Base-by-base conservation (phyloP, 1,140 invertebrate species). In the Propsilocerus akamusi region DNA sequence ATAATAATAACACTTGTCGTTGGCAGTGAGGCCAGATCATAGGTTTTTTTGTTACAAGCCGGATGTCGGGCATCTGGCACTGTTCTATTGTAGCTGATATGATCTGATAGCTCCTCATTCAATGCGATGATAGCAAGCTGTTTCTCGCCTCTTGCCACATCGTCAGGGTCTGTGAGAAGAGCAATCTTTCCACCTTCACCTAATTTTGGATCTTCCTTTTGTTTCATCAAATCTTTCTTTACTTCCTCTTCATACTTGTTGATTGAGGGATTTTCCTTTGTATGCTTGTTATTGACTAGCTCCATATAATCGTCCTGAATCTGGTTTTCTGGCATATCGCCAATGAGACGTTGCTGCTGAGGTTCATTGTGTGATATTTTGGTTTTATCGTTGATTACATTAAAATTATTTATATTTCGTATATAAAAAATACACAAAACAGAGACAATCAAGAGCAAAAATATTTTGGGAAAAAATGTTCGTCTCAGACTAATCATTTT, bases 71-170 rank as follows among this genome's bases (percentile, higher is more conserved):
- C 63, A 56, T 75, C 73, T n/a, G 71, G 72, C n/a, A 85, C 63
- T 51, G 75, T 77, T 52, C 88, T 69, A 62, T 83, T 81, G 47
- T 84, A 72, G 7, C 82, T 73, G 54, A 92, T 80, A 66, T 80
- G 78, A 62, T 91, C 81, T 61, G 84, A 88, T 3, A 86, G 69
- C 54, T 86, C 69, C 48, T 86, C 76, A 67, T 92, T 91, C 53
- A 91, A 76, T 11, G 86, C 85, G 59, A 86, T 86, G 57, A 74
- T 78, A 56, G 83, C 78, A 56, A 86, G 72, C 23, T 76, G 64
- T 55, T 73, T 68, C 49, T 84, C 74, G 30, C 79, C 81, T 30
- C 66, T 53, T 20, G 67, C 56, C 54, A 73, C 73, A 20, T 61
- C 62, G 52, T 78, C 74, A 17, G 68, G 59, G 11, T 73, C 75